phyloP scores from a whole-genome alignment of 2,888 invertebrate genomes.

The Phengaris alcon region DNA sequence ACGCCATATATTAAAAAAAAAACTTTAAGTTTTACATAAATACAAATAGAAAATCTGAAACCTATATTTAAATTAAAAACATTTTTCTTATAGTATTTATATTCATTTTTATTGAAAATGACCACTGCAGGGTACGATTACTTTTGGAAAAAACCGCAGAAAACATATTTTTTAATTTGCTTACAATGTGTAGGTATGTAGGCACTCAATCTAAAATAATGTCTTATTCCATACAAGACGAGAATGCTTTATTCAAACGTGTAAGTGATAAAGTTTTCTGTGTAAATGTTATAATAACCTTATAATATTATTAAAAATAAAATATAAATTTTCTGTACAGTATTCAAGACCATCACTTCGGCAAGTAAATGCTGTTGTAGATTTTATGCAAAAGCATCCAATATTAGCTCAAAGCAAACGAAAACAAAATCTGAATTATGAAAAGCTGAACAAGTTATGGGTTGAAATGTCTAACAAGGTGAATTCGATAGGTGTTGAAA shows the following conservation, averaged over 20 bases:
- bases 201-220: neutral
- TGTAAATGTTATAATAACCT: no score
- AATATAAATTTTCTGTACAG: constrained; percentile 21
- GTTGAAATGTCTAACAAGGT: constrained; percentile 53
- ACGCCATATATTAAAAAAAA: no score
- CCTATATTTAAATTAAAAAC: no score
- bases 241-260: neutral
- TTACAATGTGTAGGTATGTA: no score
- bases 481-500: constrained; percentile 55
- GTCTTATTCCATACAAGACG: neutral
- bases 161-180: neutral
- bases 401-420: constrained; percentile 56
- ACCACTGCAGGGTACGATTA: no score
- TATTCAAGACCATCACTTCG: constrained; percentile 52
- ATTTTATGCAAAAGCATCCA: constrained; percentile 63
- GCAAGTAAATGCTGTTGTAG: constrained; percentile 59
- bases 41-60: no score
- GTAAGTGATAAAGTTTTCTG: neutral
- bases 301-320: no score
- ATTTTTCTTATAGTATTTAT: no score
- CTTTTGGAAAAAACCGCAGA: neutral
- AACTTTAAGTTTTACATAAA: no score
- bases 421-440: constrained; percentile 51
- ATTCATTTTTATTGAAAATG: no score
- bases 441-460: constrained; percentile 60